These are phyloP conservation scores for Polypterus bichir DNA, from an alignment of 2,113 vertebrate species.

Conservation along the genomic window DNA sequence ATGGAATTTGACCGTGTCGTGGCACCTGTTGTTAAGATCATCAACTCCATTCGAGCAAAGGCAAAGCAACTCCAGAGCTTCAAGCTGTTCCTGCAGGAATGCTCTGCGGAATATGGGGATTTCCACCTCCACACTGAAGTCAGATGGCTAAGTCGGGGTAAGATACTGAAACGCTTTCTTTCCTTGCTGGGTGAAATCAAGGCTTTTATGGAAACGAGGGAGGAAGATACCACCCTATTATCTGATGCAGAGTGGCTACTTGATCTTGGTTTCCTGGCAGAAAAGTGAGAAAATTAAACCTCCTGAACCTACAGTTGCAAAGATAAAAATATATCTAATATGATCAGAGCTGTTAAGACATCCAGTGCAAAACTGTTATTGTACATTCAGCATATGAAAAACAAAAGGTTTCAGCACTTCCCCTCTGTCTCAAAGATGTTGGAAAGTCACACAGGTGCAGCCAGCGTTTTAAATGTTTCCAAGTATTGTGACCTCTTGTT, in stretches of 20 bases:
- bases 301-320: slow-evolving; percentile 9
- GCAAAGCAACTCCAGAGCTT: slow-evolving; percentile 2
- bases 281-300: slow-evolving; percentile 15
- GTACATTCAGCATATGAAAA: slow-evolving; percentile 2
- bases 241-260: slow-evolving; percentile 13
- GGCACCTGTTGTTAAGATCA: not conserved
- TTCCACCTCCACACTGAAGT: not conserved
- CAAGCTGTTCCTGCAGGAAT: slow-evolving; percentile 7
- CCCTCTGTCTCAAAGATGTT: slow-evolving; percentile 8
- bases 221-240: slow-evolving; percentile 7
- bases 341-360: slow-evolving; percentile 13
- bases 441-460: slow-evolving; percentile 5
- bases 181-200: slow-evolving; percentile 9
- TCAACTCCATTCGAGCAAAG: not conserved
- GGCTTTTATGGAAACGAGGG: slow-evolving; percentile 8
- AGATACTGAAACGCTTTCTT: slow-evolving; percentile 8
- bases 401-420: slow-evolving; percentile 6
- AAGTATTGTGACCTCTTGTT: slow-evolving; percentile 15
- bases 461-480: not conserved
- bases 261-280: slow-evolving; percentile 13
- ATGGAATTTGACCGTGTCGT: not conserved
- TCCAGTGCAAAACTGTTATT: slow-evolving; percentile 12
- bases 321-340: slow-evolving; percentile 11
- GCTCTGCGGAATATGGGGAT: slow-evolving; percentile 2
- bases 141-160: slow-evolving; percentile 13